Base-by-base conservation (phyloP, 2,797 vertebrate genomes). In the Pampus argenteus region DNA sequence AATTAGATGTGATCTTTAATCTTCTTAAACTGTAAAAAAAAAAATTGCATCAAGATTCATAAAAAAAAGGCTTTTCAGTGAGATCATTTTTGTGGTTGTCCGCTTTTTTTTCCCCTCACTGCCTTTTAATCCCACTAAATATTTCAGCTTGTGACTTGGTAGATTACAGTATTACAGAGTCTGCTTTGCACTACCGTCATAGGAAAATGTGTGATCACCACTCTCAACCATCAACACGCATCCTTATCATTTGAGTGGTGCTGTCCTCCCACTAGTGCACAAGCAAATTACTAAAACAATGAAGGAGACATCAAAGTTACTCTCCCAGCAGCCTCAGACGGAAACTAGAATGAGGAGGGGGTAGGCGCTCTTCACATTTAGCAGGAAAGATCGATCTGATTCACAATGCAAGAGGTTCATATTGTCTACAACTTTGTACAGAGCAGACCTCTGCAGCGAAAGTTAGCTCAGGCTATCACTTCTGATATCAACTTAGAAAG, bases 401-500 rank as follows among this genome's bases (percentile, higher is more conserved):
- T 2, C 31, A 42, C 49, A 44, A 18, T n/a, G 13, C 8, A 48
- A 47, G 38, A 17, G 3, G 34, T 28, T 25, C 13, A 6, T 22
- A 42, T 34, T 8, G 31, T 62, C 47, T 48, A 14, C 56, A 47
- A 54, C 57, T 65, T 59, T 55, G 47, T 42, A 57, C 5, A 38
- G 38, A 56, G 73, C 4, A 42, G 36, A 59, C 71, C 71, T 68
- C 59, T 64, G 82, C 51, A 17, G 56, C n/a, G 5, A 56, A 62
- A 58, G 74, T 84, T 63, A 65, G 61, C 83, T 74, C 55, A 66
- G 71, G 36, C 73, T 52, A 62, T 61, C 62, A 57, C 26, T 42
- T 22, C 66, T 69, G 80, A 78, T 86, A 80, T 78, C 73, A 57
- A 34, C 0, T 40, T 76, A 81, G 85, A 81, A 72, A 72, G 83